phyloP scores from a whole-genome alignment of 2,888 invertebrate species.

The Cerastis leucographa region DNA sequence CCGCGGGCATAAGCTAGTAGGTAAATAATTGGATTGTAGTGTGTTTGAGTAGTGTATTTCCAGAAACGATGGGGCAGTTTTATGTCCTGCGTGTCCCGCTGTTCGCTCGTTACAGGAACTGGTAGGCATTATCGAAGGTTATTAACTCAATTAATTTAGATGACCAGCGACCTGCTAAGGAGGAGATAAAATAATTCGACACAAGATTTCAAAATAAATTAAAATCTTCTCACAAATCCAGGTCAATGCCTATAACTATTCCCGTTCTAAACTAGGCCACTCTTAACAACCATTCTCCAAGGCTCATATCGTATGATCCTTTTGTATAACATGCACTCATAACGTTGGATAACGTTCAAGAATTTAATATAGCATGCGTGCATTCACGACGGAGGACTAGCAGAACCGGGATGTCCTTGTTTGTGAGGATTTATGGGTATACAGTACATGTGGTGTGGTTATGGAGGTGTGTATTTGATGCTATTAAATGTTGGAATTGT shows the following conservation, averaged over 20 bases:
- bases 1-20: no score
- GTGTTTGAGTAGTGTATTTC: not conserved
- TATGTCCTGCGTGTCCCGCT: not conserved
- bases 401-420: slow-evolving; percentile 37
- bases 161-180: no score
- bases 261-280: slow-evolving; percentile 42
- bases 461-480: slow-evolving; percentile 20
- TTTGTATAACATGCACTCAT: slow-evolving; percentile 55
- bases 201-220: not conserved
- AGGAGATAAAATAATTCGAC: not conserved
- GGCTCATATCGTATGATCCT: slow-evolving; percentile 25
- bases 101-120: not conserved
- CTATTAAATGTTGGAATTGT: slow-evolving; percentile 32
- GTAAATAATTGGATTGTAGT: no score
- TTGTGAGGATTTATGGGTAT: slow-evolving; percentile 38
- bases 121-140: not conserved
- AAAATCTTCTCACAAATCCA: slow-evolving; percentile 7
- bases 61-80: not conserved
- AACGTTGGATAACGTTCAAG: slow-evolving; percentile 61
- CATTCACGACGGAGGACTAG: slow-evolving; percentile 30
- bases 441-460: slow-evolving; percentile 2
- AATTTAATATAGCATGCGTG: slow-evolving; percentile 65
- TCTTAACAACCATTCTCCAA: slow-evolving; percentile 27
- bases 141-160: not conserved
- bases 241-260: slow-evolving; percentile 22